These are phyloP conservation scores for Archips xylosteana DNA, from an alignment of 2,888 invertebrate species.

Conservation along the genomic window DNA sequence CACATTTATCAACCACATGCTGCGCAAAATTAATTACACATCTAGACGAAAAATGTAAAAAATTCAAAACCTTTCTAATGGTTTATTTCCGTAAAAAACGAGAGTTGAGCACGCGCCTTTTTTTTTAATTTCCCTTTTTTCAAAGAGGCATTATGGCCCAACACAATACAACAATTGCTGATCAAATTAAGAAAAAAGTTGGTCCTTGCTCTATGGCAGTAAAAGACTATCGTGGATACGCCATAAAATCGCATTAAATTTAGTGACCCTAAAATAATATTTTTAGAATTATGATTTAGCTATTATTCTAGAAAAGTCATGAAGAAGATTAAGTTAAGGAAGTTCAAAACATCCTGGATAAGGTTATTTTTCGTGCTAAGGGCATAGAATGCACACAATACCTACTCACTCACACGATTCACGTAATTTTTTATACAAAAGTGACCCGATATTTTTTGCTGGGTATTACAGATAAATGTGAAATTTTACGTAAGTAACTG, in stretches of 20 bases:
- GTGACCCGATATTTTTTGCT: too few species aligned
- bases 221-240: conserved; percentile 60
- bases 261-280: neutral
- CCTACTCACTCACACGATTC: too few species aligned
- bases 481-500: too few species aligned
- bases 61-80: conserved; percentile 59
- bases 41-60: conserved; percentile 62
- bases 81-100: conserved; percentile 76
- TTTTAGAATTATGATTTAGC: too few species aligned
- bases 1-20: conserved; percentile 70
- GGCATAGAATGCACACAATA: too few species aligned
- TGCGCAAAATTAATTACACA: conserved; percentile 70
- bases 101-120: conserved; percentile 80
- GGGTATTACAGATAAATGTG: too few species aligned
- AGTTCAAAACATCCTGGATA: too few species aligned
- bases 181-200: conserved; percentile 79
- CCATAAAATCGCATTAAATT: neutral
- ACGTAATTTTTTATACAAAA: too few species aligned
- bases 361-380: too few species aligned
- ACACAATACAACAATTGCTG: conserved; percentile 66
- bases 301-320: too few species aligned
- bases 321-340: too few species aligned
- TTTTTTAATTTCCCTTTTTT: conserved; percentile 60
- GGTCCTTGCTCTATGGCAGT: conserved; percentile 44
- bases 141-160: conserved; percentile 62